A percentile compares a stretch with the other conserved stretches of the same genome.
phyloP scores from a whole-genome alignment of 2,888 invertebrate species.

The Aphrophora alni region DNA sequence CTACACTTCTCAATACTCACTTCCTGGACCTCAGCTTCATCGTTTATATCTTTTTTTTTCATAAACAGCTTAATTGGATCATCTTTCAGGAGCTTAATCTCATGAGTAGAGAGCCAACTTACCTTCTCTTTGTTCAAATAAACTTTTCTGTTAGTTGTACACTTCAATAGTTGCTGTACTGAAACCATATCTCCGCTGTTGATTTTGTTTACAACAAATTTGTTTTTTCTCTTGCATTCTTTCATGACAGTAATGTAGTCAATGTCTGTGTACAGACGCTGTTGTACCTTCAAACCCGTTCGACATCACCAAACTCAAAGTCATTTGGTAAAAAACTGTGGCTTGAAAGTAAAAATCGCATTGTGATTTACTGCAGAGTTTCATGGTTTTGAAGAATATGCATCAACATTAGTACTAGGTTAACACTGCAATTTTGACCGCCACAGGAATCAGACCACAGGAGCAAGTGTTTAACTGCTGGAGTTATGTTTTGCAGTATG shows the following conservation, averaged over 20 bases:
- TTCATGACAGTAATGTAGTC: conserved; percentile 18
- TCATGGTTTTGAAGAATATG: background rate
- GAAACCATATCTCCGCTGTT: background rate
- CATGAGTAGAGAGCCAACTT: too few relatives aligned
- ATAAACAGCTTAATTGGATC: too few relatives aligned
- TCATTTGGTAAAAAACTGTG: conserved; percentile 12
- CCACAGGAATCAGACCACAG: conserved; percentile 27
- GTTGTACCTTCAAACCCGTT: conserved; percentile 11
- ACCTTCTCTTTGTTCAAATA: too few relatives aligned
- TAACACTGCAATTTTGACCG: conserved; percentile 11
- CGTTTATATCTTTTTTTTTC: too few relatives aligned
- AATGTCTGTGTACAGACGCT: background rate
- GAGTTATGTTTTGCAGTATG: too few relatives aligned
- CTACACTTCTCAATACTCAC: too few relatives aligned
- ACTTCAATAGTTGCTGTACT: too few relatives aligned
- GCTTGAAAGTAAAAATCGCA: background rate
- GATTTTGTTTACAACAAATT: background rate
- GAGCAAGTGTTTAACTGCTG: background rate
- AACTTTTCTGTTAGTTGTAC: too few relatives aligned
- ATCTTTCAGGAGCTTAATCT: too few relatives aligned
- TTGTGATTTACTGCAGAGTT: background rate
- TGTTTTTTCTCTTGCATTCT: conserved; percentile 2
- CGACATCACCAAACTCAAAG: conserved; percentile 20
- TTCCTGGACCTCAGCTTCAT: too few relatives aligned
- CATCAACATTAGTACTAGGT: conserved; percentile 8